Evolutionary conservation across 37 sponge, comb jelly and placozoan genomes (phyloP), one percentile per base, ranked within the genome.

Genomic region (Geodia barretti): DNA sequence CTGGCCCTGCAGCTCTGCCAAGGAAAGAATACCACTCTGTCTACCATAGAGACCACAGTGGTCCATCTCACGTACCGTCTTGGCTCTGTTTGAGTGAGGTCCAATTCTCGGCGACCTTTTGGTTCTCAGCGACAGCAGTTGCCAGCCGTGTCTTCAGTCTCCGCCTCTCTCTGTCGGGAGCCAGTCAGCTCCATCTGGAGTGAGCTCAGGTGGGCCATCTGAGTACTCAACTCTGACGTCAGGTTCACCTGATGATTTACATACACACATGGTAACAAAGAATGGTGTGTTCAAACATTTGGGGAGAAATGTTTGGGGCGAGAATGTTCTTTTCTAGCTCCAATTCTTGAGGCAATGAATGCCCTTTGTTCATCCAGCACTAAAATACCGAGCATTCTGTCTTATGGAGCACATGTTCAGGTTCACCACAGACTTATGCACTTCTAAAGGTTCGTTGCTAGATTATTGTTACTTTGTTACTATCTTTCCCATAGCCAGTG

Each of bases 131-230:
- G 74, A 88, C 81, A 19, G 92, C 82, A 25, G 92, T 85, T 17
- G 95, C 84, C n/a, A 95, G 83, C 83, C 91, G 92, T 28, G 40
- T 86, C 84, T 88, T 95, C 37, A 95, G 72, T n/a, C 24, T 95
- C 95, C 29, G 43, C 7, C 83, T 95, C 95, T 3, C 68, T 43
- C 71, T 88, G 77, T 30, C 72, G 40, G 24, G 72, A 39, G 39
- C 39, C 72, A 28, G 74, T 54, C 30, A 85, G 43, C 70, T 91
- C 95, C 86, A 88, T 41, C 70, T 91, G 92, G 25, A 88, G 74
- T 0, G 92, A 26, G 75, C 86, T 86, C 70, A 95, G 71, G 37
- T 92, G 80, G 20, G 92, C 82, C 11, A 77, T 88, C 9, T 83
- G 60, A 2, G 83, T 41, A 62, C 86, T 86, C 40, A 91, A 43